Evolutionary conservation across 2,888 invertebrate genomes (phyloP).

Genomic region (Latheticus oryzae): DNA sequence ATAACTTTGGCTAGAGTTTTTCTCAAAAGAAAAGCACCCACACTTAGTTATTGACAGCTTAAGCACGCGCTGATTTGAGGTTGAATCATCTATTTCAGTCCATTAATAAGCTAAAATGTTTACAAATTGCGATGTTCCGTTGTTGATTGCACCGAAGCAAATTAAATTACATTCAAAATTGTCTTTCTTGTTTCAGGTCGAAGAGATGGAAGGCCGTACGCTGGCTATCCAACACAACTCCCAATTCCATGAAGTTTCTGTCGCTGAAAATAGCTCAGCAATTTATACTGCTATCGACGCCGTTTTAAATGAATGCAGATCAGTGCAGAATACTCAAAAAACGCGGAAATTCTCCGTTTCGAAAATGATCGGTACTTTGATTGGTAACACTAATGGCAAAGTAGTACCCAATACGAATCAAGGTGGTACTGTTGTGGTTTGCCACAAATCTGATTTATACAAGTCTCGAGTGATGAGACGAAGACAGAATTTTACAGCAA

Average conservation of each 20-base stretch:
- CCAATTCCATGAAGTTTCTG: slow-evolving; percentile 84
- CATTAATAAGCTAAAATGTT: slow-evolving; percentile 28
- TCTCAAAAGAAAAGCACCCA: too few species aligned
- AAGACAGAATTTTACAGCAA: slow-evolving; percentile 71
- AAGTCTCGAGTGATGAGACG: slow-evolving; percentile 70
- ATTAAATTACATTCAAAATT: slow-evolving; percentile 9
- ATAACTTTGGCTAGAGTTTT: too few species aligned
- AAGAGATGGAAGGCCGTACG: slow-evolving; percentile 77
- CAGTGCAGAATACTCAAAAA: slow-evolving; percentile 65
- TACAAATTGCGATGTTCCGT: slow-evolving; percentile 20
- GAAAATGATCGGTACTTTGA: slow-evolving; percentile 82
- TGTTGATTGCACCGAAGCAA: slow-evolving; percentile 18
- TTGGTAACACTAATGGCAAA: slow-evolving; percentile 68
- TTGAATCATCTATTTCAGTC: slow-evolving; percentile 21
- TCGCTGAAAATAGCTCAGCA: slow-evolving; percentile 81
- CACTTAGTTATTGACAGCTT: too few species aligned
- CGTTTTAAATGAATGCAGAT: slow-evolving; percentile 75
- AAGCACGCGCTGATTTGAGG: slow-evolving; percentile 13
- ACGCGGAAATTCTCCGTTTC: slow-evolving; percentile 81
- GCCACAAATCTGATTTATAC: slow-evolving; percentile 71
- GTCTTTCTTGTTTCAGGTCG: slow-evolving; percentile 69
- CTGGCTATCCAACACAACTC: slow-evolving; percentile 76
- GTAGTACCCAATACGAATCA: slow-evolving; percentile 62
- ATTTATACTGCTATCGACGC: slow-evolving; percentile 80
- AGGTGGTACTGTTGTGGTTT: slow-evolving; percentile 72